These are phyloP conservation scores for Drosophila bifasciata DNA, from an alignment of 1,140 invertebrate genomes.

Conservation along the genomic window DNA sequence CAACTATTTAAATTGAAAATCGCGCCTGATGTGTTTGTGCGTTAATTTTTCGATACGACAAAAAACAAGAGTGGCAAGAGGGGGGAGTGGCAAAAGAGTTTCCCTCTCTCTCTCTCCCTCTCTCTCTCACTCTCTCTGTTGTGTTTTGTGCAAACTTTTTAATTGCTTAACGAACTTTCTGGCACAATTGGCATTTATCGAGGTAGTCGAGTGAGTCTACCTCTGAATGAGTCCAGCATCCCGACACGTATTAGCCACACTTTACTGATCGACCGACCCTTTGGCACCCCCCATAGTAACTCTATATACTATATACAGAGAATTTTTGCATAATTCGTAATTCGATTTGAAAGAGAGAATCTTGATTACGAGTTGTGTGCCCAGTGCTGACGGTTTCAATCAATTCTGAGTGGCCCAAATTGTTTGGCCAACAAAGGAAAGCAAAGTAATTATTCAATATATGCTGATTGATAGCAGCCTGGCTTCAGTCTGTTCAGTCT, in stretches of 20 bases:
- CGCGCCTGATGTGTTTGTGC: conserved; percentile 80
- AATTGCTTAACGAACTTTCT: conserved; percentile 74
- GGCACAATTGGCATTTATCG: conserved; percentile 55
- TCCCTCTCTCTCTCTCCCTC: too few species aligned
- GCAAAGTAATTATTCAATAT: too few species aligned
- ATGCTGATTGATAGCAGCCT: too few species aligned
- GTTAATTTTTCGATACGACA: conserved; percentile 61
- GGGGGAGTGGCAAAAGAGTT: background rate
- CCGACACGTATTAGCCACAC: conserved; percentile 34
- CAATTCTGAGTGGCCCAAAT: conserved; percentile 14
- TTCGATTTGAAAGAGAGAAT: conserved; percentile 7
- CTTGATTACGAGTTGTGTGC: background rate
- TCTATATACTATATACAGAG: too few species aligned
- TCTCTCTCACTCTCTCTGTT: too few species aligned
- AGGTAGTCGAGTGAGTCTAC: conserved; percentile 40
- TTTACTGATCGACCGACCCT: too few species aligned
- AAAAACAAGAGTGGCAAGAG: background rate
- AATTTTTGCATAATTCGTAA: conserved; percentile 16
- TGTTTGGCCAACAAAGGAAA: conserved; percentile 6
- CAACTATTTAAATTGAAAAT: conserved; percentile 75
- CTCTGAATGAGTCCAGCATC: conserved; percentile 11
- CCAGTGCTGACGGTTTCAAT: too few species aligned
- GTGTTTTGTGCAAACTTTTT: conserved; percentile 75
- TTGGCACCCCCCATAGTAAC: background rate
- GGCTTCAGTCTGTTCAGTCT: too few species aligned